These are phyloP conservation scores for Hartigia nigra DNA, from an alignment of 2,888 invertebrate genomes.

Conservation along the genomic window DNA sequence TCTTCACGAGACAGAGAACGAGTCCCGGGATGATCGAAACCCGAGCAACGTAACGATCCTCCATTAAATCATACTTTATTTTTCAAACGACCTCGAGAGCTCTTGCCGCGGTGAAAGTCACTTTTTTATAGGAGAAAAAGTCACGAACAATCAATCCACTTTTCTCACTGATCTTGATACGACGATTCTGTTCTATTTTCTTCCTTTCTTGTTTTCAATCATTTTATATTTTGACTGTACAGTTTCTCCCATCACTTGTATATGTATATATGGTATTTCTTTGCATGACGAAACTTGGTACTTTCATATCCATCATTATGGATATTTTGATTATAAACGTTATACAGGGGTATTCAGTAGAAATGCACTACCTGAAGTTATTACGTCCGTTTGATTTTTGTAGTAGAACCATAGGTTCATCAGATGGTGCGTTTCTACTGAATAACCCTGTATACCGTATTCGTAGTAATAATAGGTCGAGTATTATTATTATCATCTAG, in stretches of 20 bases:
- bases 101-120: conserved; percentile 27
- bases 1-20: neutral
- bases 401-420: no score
- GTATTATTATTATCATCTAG: neutral
- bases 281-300: neutral
- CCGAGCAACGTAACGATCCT: neutral
- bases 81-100: conserved; percentile 24
- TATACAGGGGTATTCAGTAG: no score
- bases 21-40: neutral
- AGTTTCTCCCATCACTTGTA: neutral
- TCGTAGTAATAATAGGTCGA: neutral
- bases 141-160: neutral
- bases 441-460: no score
- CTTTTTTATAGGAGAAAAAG: neutral
- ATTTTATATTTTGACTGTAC: conserved; percentile 1
- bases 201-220: conserved; percentile 3
- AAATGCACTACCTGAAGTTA: no score
- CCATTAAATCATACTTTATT: conserved; percentile 32
- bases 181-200: conserved; percentile 9
- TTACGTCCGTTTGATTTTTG: no score
- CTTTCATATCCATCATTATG: neutral
- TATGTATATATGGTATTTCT: neutral
- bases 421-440: no score
- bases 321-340: neutral
- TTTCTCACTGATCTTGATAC: conserved; percentile 3